Conservation (phyloP, 2,888 invertebrate species). For the Creontiades dilutus region DNA sequence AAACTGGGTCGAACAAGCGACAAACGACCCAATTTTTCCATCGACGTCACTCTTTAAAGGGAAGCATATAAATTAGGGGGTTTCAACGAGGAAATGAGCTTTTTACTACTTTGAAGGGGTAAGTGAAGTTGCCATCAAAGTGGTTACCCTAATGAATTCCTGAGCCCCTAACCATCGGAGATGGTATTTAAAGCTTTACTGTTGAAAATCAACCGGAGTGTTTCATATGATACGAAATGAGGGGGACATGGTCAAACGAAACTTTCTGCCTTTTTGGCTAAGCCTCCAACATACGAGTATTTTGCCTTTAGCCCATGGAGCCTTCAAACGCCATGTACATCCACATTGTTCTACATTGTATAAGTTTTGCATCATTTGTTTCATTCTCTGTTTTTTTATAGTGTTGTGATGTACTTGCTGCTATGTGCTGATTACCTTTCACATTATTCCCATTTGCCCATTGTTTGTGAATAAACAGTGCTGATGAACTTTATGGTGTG, state of each 20-base stretch:
- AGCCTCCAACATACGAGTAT: too few species aligned
- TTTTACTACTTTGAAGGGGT: slow-evolving; percentile 2
- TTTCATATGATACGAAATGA: background rate
- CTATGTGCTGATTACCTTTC: too few species aligned
- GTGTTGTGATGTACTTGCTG: too few species aligned
- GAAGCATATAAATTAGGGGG: slow-evolving; percentile 33
- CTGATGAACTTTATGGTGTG: too few species aligned
- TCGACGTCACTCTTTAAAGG: slow-evolving; percentile 8
- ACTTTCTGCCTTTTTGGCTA: too few species aligned
- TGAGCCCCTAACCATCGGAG: background rate
- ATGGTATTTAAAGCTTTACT: background rate
- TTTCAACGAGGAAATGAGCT: background rate
- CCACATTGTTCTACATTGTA: too few species aligned
- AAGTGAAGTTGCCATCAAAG: background rate
- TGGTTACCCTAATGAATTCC: background rate
- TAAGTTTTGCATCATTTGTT: too few species aligned
- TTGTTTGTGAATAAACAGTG: too few species aligned
- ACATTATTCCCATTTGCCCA: too few species aligned
- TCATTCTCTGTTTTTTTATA: too few species aligned
- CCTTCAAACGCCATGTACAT: too few species aligned
- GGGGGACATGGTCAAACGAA: background rate
- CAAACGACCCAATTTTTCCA: slow-evolving; percentile 21
- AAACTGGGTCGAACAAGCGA: background rate
- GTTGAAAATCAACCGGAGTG: background rate
- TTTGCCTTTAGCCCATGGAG: too few species aligned